Percentiles rank a stretch among this genome's conserved stretches.
Evolutionary conservation across 2,113 vertebrate genomes (phyloP).

Genomic region (Cheilinus undulatus): DNA sequence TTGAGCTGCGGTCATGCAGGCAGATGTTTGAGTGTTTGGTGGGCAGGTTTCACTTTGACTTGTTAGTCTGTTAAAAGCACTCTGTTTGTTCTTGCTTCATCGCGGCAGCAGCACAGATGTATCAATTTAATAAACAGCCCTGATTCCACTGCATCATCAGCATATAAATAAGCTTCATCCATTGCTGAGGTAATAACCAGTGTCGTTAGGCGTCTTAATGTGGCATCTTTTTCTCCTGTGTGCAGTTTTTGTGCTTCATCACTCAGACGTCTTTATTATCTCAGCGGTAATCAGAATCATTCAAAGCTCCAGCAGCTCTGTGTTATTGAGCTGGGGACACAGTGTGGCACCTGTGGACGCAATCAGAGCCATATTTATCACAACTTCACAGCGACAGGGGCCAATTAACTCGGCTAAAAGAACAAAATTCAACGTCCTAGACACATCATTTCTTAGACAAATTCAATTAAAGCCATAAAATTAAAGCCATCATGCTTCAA

Average conservation of each 20-base stretch:
- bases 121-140: slow-evolving; percentile 2
- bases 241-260: slow-evolving; percentile 17
- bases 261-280: slow-evolving; percentile 9
- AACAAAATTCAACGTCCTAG: no score
- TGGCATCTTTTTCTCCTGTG: slow-evolving; percentile 24
- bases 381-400: neutral
- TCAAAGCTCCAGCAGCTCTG: slow-evolving; percentile 15
- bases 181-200: slow-evolving; percentile 16
- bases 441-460: no score
- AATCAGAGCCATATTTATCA: slow-evolving; percentile 5
- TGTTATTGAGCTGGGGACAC: slow-evolving; percentile 42
- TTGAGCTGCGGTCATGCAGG: slow-evolving; percentile 15
- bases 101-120: neutral
- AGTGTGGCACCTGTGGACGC: neutral
- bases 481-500: no score
- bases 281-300: slow-evolving; percentile 32
- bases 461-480: no score
- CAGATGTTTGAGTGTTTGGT: slow-evolving; percentile 3
- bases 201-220: neutral
- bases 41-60: neutral
- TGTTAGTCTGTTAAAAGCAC: slow-evolving; percentile 11
- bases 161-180: neutral
- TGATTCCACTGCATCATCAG: slow-evolving; percentile 18
- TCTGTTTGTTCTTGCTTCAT: slow-evolving; percentile 28
- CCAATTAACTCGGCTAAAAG: neutral